Percentiles rank a stretch among this genome's conserved stretches.
Evolutionary conservation across 2,888 invertebrate species (phyloP).

Genomic region (Pseudococcus longispinus): DNA sequence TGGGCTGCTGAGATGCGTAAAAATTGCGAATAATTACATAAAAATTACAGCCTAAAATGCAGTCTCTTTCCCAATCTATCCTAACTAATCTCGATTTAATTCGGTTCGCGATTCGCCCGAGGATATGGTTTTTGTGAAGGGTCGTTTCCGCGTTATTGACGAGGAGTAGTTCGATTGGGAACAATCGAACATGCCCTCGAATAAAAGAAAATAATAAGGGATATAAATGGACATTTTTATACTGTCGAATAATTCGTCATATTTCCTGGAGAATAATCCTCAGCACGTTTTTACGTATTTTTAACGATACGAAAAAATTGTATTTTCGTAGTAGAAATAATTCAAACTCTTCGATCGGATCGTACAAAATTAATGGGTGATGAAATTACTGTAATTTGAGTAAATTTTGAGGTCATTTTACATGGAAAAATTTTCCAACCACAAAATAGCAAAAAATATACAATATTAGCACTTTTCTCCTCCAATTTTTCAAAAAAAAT

Average conservation of each 20-base stretch:
- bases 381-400: too few species aligned
- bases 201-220: not conserved
- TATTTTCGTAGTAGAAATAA: too few species aligned
- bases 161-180: not conserved
- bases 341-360: too few species aligned
- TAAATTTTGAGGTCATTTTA: too few species aligned
- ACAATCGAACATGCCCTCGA: not conserved
- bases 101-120: not conserved
- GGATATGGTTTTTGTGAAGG: not conserved
- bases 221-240: not conserved
- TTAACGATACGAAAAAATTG: too few species aligned
- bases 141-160: not conserved
- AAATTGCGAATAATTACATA: conserved; percentile 24
- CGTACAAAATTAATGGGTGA: too few species aligned
- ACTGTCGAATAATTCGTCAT: not conserved
- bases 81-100: conserved; percentile 22
- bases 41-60: not conserved
- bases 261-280: not conserved
- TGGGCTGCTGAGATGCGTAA: not conserved
- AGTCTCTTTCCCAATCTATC: not conserved
- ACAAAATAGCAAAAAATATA: too few species aligned
- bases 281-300: too few species aligned
- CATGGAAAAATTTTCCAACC: too few species aligned
- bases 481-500: too few species aligned
- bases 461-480: too few species aligned